phyloP scores from a whole-genome alignment of 2,888 invertebrate species.

The Oligia latruncula region DNA sequence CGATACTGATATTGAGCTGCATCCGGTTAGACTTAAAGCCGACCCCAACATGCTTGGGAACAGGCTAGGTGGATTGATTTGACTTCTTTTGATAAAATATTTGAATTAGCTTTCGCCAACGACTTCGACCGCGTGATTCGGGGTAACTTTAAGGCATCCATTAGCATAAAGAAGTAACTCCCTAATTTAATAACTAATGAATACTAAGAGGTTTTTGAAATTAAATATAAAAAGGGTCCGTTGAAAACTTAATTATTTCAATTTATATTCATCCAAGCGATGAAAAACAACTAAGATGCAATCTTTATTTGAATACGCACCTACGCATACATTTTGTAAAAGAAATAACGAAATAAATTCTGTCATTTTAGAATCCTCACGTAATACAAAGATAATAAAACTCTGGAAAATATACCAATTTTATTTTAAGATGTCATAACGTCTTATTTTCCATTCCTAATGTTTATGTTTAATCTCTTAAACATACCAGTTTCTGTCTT shows the following conservation, averaged over 20 bases:
- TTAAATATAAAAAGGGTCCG: neutral
- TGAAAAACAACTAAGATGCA: neutral
- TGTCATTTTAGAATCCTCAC: neutral
- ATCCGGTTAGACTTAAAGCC: neutral
- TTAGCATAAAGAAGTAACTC: neutral
- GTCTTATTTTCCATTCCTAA: neutral
- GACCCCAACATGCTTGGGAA: neutral
- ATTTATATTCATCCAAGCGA: conserved; percentile 5
- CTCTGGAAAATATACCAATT: neutral
- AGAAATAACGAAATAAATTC: conserved; percentile 10
- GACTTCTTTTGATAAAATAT: neutral
- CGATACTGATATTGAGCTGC: neutral
- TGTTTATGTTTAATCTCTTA: neutral
- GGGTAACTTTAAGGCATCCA: neutral
- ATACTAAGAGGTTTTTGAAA: neutral
- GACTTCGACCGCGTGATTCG: too few species aligned
- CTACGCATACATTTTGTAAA: conserved; percentile 13
- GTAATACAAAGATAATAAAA: conserved; percentile 9
- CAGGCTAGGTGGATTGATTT: too few species aligned
- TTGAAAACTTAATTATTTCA: neutral
- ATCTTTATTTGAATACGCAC: neutral
- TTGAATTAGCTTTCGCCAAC: neutral
- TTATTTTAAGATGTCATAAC: neutral
- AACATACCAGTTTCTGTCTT: neutral
- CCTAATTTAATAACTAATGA: neutral